Evolutionary conservation across 2,888 invertebrate genomes (phyloP).

Genomic region (Julus scanicus): DNA sequence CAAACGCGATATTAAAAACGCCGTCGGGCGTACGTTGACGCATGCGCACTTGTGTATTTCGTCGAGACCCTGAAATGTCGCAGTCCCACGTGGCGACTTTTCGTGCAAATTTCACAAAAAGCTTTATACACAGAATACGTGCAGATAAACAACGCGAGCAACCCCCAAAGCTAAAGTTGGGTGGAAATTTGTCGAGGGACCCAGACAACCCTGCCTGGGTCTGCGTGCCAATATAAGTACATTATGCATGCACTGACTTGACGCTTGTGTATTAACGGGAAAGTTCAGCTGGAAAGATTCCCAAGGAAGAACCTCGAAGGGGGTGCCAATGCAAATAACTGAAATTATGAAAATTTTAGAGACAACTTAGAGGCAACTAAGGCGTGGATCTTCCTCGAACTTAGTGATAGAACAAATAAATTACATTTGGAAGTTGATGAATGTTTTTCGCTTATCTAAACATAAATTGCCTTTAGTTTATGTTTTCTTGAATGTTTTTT

Average conservation of each 20-base stretch:
- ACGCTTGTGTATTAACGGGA: background rate
- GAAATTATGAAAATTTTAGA: background rate
- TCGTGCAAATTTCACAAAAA: conserved; percentile 13
- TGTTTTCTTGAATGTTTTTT: too few relatives aligned
- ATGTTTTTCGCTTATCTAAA: too few relatives aligned
- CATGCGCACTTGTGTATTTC: background rate
- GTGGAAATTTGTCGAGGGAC: background rate
- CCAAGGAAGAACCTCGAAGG: background rate
- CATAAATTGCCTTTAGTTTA: too few relatives aligned
- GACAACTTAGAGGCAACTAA: background rate
- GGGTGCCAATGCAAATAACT: background rate
- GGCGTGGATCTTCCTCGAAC: background rate
- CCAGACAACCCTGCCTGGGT: background rate
- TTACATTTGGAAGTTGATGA: too few relatives aligned
- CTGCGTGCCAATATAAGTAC: background rate
- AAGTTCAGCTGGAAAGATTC: background rate
- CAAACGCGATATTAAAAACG: conserved; percentile 24
- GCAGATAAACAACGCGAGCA: background rate
- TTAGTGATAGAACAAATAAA: too few relatives aligned
- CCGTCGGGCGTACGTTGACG: background rate
- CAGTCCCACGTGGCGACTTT: background rate
- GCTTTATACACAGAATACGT: background rate
- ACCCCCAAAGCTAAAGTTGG: background rate
- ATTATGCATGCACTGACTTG: background rate
- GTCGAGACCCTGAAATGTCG: background rate